Percentiles rank a stretch among this genome's conserved stretches.
phyloP scores from a whole-genome alignment of 2,113 vertebrate species.

The Myotis davidii region DNA sequence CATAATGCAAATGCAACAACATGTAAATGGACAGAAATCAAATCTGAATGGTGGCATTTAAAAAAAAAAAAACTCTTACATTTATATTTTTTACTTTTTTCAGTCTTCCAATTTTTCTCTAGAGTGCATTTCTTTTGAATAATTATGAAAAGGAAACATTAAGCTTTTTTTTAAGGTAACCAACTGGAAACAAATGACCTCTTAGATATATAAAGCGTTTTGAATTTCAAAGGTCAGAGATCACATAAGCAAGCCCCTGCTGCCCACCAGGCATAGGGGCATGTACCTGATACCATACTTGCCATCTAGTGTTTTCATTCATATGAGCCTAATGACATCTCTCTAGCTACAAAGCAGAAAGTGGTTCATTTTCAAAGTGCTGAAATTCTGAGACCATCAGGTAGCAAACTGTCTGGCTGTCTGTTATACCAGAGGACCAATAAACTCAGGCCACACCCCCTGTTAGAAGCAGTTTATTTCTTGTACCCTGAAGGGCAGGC shows the following conservation, averaged over 20 bases:
- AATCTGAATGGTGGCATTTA: neutral
- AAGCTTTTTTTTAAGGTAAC: neutral
- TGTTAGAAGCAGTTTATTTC: neutral
- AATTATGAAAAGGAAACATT: neutral
- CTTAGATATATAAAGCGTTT: neutral
- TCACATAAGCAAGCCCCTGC: neutral
- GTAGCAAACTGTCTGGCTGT: neutral
- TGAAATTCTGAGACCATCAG: neutral
- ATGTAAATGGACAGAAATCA: neutral
- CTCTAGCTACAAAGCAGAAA: neutral
- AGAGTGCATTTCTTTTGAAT: neutral
- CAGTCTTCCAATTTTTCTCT: neutral
- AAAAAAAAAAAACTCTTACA: neutral
- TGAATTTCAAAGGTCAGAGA: neutral
- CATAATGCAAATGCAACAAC: neutral
- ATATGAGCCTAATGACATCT: neutral
- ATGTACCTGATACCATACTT: rapidly evolving
- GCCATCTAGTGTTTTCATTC: neutral
- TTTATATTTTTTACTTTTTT: neutral
- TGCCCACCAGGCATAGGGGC: rapidly evolving
- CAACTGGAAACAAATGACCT: neutral
- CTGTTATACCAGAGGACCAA: neutral
- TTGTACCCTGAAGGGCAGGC: neutral
- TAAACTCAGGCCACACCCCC: neutral
- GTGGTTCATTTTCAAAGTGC: neutral